Conservation (phyloP, 2,113 vertebrate species). For the Lamprotornis superbus region DNA sequence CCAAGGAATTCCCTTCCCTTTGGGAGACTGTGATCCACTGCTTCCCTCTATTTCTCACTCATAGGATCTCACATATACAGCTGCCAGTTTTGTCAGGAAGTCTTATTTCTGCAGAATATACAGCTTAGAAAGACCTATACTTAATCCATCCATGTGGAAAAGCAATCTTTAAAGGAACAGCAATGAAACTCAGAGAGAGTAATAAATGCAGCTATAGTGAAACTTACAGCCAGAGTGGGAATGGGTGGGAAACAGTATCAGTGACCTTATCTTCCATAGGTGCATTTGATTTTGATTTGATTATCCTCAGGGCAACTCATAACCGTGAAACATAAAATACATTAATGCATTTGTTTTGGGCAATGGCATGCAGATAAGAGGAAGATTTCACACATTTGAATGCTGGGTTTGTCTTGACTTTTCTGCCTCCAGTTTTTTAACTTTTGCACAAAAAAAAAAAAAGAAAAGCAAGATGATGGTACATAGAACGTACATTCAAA, state of each 20-base stretch:
- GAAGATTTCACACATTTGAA: background rate
- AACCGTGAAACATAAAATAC: conserved; percentile 14
- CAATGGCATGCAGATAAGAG: conserved; percentile 5
- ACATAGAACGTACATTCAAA: background rate
- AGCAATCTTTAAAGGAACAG: background rate
- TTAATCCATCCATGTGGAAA: background rate
- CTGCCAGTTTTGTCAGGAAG: background rate
- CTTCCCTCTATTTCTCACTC: background rate
- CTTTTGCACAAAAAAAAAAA: background rate
- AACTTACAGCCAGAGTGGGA: background rate
- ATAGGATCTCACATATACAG: background rate
- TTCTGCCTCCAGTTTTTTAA: background rate
- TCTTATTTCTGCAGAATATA: background rate
- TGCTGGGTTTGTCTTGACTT: background rate
- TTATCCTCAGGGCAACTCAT: conserved; percentile 30
- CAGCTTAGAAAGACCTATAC: background rate
- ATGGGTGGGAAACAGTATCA: background rate
- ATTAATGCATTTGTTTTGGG: conserved; percentile 26
- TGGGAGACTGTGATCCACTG: background rate
- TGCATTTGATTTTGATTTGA: conserved; percentile 46
- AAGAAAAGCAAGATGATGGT: background rate
- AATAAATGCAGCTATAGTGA: background rate
- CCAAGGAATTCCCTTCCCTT: background rate
- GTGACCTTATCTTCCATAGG: conserved; percentile 19
- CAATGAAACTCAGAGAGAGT: background rate